Evolutionary conservation across 2,888 invertebrate species (phyloP).

Genomic region (Caenorhabditis sp.): DNA sequence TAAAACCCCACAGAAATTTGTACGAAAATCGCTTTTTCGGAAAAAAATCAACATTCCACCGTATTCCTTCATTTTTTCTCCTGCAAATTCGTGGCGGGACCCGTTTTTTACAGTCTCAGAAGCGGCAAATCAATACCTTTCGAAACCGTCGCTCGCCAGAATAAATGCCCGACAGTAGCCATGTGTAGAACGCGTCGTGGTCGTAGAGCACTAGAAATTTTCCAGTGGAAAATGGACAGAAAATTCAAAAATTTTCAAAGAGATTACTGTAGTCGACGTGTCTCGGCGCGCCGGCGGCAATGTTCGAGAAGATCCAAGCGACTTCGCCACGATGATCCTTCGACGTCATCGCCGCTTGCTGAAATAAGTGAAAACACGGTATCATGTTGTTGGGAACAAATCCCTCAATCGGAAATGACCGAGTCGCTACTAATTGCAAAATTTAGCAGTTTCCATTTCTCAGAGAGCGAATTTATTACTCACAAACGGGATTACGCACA

Average conservation of each 20-base stretch:
- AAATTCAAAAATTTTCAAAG: background rate
- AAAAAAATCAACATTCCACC: too few species aligned
- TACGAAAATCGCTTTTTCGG: too few species aligned
- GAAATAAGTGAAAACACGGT: slow-evolving; percentile 5
- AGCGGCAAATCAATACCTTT: slow-evolving; percentile 41
- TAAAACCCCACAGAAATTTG: too few species aligned
- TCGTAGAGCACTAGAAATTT: slow-evolving; percentile 39
- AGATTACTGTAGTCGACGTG: slow-evolving; percentile 54
- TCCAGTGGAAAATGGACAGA: background rate
- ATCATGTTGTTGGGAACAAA: background rate
- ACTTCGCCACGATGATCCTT: slow-evolving; percentile 53
- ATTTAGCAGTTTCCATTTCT: too few species aligned
- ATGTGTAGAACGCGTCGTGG: slow-evolving; percentile 34
- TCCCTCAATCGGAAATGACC: too few species aligned
- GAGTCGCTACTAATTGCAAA: too few species aligned
- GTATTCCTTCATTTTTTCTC: too few species aligned
- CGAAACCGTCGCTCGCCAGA: slow-evolving; percentile 42
- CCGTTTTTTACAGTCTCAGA: background rate
- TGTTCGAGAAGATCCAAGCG: slow-evolving; percentile 68
- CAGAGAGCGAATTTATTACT: too few species aligned
- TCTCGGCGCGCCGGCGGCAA: slow-evolving; percentile 60
- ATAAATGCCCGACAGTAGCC: slow-evolving; percentile 46
- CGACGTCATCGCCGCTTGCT: slow-evolving; percentile 33
- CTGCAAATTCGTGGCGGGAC: too few species aligned
- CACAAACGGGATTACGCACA: too few species aligned